phyloP scores from a whole-genome alignment of 2,888 invertebrate species.

The Limnephilus marmoratus region DNA sequence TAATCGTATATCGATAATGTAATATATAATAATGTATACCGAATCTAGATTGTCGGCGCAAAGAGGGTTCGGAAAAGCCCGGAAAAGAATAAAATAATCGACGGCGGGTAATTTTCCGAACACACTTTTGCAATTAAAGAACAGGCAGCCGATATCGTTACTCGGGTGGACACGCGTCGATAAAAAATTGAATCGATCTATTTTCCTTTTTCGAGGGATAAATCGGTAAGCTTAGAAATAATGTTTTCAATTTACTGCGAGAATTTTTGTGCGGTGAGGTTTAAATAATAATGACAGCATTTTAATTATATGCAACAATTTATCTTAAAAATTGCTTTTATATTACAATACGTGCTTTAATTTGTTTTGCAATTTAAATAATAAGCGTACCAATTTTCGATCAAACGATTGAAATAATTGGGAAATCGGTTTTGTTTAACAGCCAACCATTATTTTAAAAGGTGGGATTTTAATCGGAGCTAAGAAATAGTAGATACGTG shows the following conservation, averaged over 20 bases:
- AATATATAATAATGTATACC: not conserved
- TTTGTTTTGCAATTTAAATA: not conserved
- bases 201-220: not conserved
- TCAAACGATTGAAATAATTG: not conserved
- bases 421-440: not conserved
- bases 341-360: not conserved
- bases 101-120: conserved; percentile 12
- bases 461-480: not conserved
- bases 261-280: not conserved
- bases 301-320: not conserved
- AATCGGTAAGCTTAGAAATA: not conserved
- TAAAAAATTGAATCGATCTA: not conserved
- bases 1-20: conserved; percentile 37
- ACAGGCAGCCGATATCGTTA: conserved; percentile 1
- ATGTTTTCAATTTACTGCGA: not conserved
- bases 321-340: not conserved
- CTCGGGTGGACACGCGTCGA: not conserved
- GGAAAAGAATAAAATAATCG: conserved; percentile 20
- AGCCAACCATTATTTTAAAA: not conserved
- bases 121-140: conserved; percentile 36
- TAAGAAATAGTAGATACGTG: not conserved
- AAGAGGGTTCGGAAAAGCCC: conserved; percentile 1
- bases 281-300: not conserved
- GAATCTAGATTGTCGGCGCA: conserved; percentile 4
- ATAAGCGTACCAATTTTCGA: no score